These are phyloP conservation scores for Armadillidium nasatum DNA, from an alignment of 1,140 invertebrate genomes.

Conservation along the genomic window DNA sequence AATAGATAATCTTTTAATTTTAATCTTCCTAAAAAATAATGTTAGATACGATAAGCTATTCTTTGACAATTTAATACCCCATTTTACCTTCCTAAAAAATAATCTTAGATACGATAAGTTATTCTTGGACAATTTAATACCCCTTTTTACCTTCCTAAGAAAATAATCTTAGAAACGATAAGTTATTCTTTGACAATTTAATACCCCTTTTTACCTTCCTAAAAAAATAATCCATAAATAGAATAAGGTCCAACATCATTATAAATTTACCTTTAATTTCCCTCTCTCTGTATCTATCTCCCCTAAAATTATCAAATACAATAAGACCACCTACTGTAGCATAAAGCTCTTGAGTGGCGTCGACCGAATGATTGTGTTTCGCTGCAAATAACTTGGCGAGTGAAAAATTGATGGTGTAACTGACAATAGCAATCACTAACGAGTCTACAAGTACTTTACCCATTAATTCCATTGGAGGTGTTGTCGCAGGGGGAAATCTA, in stretches of 20 bases:
- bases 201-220: too few species aligned
- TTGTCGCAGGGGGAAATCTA: conserved; percentile 32
- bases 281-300: too few species aligned
- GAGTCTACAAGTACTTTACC: conserved; percentile 59
- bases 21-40: neutral
- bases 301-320: neutral
- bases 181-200: too few species aligned
- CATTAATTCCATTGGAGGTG: conserved; percentile 47
- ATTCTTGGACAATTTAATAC: too few species aligned
- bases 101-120: too few species aligned
- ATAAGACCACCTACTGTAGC: conserved; percentile 55
- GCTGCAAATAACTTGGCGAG: conserved; percentile 87
- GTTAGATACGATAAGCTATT: conserved; percentile 9
- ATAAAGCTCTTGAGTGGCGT: conserved; percentile 81
- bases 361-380: conserved; percentile 78
- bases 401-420: conserved; percentile 85
- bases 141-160: too few species aligned
- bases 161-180: too few species aligned
- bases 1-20: neutral
- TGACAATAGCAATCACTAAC: conserved; percentile 77
- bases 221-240: too few species aligned
- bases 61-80: too few species aligned
- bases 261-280: too few species aligned
- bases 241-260: too few species aligned
- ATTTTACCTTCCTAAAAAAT: too few species aligned